A percentile compares a stretch with the other conserved stretches of the same genome.
Conservation (phyloP, 2,888 invertebrate species). For the Noctua pronuba region DNA sequence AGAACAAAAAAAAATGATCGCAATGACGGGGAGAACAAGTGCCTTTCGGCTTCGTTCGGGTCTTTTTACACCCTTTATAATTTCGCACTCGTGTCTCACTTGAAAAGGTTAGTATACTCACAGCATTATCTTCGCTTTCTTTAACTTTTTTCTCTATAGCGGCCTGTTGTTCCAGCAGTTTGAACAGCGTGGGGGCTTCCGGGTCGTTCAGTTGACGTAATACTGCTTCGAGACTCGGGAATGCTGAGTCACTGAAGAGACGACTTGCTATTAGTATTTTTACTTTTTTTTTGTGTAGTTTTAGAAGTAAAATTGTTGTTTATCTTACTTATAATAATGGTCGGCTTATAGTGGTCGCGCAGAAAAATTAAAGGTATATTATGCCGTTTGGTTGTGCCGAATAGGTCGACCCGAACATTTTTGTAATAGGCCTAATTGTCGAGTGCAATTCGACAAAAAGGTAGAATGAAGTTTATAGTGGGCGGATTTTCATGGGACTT, state of each 20-base stretch:
- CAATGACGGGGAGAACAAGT: no score
- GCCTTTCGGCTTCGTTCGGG: no score
- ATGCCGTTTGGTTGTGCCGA: background rate
- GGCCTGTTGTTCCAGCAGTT: slow-evolving; percentile 93
- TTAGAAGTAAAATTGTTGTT: background rate
- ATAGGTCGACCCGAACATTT: background rate
- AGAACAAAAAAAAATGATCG: no score
- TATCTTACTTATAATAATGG: no score
- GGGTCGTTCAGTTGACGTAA: slow-evolving; percentile 91
- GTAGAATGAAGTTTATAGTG: no score
- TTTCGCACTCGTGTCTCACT: background rate
- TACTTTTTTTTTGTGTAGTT: background rate
- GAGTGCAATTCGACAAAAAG: no score
- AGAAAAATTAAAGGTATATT: no score
- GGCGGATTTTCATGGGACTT: no score
- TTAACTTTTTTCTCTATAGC: slow-evolving; percentile 89
- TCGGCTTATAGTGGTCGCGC: no score
- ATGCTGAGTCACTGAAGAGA: slow-evolving; percentile 94
- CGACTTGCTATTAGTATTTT: background rate
- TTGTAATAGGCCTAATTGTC: background rate
- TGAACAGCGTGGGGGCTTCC: slow-evolving; percentile 92
- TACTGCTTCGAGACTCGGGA: slow-evolving; percentile 96
- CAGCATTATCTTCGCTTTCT: slow-evolving; percentile 84
- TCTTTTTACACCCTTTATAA: no score
- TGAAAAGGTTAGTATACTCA: slow-evolving; percentile 63